Evolutionary conservation across 2,797 vertebrate genomes (phyloP).

Genomic region (Ctenopoma kingsleyae): DNA sequence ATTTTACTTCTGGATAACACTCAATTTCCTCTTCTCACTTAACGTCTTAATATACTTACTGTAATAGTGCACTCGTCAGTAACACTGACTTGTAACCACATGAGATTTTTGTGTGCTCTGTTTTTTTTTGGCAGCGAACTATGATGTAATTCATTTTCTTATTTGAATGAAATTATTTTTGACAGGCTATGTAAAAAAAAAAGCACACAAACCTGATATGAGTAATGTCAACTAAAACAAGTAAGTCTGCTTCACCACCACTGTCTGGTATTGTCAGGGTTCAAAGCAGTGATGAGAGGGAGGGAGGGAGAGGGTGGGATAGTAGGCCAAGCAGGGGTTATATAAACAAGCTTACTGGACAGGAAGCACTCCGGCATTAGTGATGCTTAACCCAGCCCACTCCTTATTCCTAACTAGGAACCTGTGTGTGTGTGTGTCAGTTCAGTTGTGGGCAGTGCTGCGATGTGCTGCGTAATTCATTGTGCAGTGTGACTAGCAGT

Average conservation of each 20-base stretch:
- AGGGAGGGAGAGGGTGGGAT: conserved; percentile 26
- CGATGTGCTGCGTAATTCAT: conserved; percentile 60
- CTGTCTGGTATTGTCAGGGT: conserved; percentile 60
- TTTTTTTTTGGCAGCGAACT: conserved; percentile 15
- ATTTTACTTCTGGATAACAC: not conserved
- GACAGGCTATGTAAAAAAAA: conserved; percentile 47
- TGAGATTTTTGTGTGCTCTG: conserved; percentile 20
- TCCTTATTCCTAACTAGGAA: conserved; percentile 73
- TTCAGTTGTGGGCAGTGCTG: conserved; percentile 24
- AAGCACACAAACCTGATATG: conserved; percentile 54
- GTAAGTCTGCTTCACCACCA: conserved; percentile 47
- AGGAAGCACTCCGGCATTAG: conserved; percentile 83
- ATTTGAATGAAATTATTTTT: conserved; percentile 46
- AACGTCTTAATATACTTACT: not conserved
- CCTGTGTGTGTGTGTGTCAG: conserved; percentile 43
- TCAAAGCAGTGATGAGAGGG: conserved; percentile 45
- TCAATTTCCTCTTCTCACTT: conserved; percentile 4
- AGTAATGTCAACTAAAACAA: conserved; percentile 63
- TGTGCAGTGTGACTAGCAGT: conserved; percentile 59
- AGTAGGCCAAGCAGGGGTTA: conserved; percentile 80
- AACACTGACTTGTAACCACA: conserved; percentile 36
- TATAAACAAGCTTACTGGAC: conserved; percentile 85
- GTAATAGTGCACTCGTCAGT: conserved; percentile 6
- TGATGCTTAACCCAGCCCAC: conserved; percentile 72
- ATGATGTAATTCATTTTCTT: conserved; percentile 43